Conservation (phyloP, 2,797 vertebrate genomes). For the Ciconia nigra region DNA sequence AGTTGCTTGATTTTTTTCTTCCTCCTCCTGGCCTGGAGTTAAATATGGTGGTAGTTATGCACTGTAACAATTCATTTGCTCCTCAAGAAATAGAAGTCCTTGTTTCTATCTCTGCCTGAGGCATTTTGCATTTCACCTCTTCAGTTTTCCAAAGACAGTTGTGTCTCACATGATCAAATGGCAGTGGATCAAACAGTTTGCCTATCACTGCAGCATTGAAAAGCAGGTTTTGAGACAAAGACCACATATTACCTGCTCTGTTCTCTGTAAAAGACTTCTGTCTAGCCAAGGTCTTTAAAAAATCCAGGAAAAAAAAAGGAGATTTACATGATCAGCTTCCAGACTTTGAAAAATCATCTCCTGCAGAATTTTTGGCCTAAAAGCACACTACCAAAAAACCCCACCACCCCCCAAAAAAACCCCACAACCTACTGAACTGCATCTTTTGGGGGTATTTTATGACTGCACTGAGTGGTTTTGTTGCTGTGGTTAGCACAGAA, state of each 20-base stretch:
- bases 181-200: slow-evolving; percentile 43
- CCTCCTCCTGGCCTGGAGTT: slow-evolving; percentile 3
- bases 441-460: background rate
- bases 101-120: slow-evolving; percentile 33
- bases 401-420: background rate
- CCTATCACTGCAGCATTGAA: background rate
- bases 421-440: background rate
- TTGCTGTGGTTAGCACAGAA: background rate
- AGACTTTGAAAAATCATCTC: background rate
- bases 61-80: slow-evolving; percentile 40
- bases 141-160: slow-evolving; percentile 30
- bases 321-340: background rate
- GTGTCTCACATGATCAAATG: slow-evolving; percentile 37
- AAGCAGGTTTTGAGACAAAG: slow-evolving; percentile 38
- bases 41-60: slow-evolving; percentile 23
- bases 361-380: background rate
- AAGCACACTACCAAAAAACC: background rate
- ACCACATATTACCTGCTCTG: background rate
- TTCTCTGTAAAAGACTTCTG: background rate
- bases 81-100: slow-evolving; percentile 25
- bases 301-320: background rate
- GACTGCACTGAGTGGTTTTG: background rate
- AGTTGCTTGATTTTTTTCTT: background rate
- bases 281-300: background rate
- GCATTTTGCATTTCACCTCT: slow-evolving; percentile 40